Evolutionary conservation across 2,113 vertebrate genomes (phyloP), one percentile per base, ranked within the genome.

Genomic region (Capra hircus): DNA sequence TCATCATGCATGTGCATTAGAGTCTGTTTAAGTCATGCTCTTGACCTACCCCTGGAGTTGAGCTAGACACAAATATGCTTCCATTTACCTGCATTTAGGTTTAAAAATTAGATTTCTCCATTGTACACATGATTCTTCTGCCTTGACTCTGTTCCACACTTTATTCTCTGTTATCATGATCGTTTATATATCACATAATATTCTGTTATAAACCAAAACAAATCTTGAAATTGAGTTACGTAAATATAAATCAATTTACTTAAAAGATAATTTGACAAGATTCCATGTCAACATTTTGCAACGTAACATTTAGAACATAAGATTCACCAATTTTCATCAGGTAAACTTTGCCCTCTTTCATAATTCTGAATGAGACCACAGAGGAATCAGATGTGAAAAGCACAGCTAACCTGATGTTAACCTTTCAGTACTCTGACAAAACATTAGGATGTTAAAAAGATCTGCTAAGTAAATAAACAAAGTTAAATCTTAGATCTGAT

Each of bases 181-280:
- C 10, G 0, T 48, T 11, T 48, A 27, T n/a, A 16, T 6, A 36
- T 62, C 2, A 4, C 40, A 55, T 33, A 7, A 1, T 30, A 57
- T 83, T 53, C 25, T 59, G 21, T 19, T 45, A 60, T 36, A 71
- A 62, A 71, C 7, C 2, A 55, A 62, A 27, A 27, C 6, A 67
- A 62, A 88, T 28, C 14, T 59, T 45, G 10, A 81, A 81, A 91
- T 33, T 7, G 27, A 77, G 1, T 88, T 12, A 43, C 2, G 88
- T 67, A 71, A 45, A 60, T 71, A n/a, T 84, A 33, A 57, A 55
- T n/a, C 28, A 5, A 48, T 28, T 52, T 60, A 5, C 57, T 77
- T 86, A 57, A 33, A 33, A 94, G 85, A 74, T 48, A 27, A 14
- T 16, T 67, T 40, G 23, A 16, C 36, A 78, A 36, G 14, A 52